These are phyloP conservation scores for Bombylius discolor DNA, from an alignment of 2,888 invertebrate genomes.

Conservation along the genomic window DNA sequence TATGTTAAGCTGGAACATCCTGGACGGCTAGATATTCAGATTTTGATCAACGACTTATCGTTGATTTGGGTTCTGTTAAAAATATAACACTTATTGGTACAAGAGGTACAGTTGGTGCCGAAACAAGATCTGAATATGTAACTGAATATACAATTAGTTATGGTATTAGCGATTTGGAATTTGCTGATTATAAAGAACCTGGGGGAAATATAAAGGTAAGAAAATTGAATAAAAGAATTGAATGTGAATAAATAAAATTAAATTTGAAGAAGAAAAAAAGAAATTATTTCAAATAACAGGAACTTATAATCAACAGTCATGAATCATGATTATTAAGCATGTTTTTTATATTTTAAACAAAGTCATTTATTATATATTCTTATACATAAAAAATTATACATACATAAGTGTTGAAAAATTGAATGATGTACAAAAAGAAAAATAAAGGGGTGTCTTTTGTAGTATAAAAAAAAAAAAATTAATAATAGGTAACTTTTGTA, in stretches of 20 bases:
- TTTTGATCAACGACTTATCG: constrained; percentile 80
- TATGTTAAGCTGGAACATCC: constrained; percentile 60
- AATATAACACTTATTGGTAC: constrained; percentile 82
- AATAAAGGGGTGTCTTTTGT: no score
- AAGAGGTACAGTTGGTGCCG: constrained; percentile 59
- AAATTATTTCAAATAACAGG: not conserved
- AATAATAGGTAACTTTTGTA: no score
- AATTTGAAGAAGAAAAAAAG: not conserved
- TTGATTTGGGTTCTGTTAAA: constrained; percentile 78
- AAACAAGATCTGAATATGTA: constrained; percentile 77
- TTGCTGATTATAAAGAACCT: constrained; percentile 76
- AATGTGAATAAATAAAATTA: not conserved
- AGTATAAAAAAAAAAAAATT: no score
- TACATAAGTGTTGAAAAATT: no score
- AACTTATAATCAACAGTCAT: not conserved
- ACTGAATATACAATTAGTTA: constrained; percentile 90
- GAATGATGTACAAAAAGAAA: no score
- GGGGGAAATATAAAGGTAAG: constrained; percentile 83
- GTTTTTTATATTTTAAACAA: no score
- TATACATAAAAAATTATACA: no score
- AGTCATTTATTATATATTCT: no score
- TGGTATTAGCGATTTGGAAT: constrained; percentile 81
- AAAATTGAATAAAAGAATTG: not conserved
- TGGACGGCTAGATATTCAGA: constrained; percentile 87
- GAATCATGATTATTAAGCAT: not conserved